Conservation (phyloP, 1,140 invertebrate genomes). For the Drosophila jambulina region DNA sequence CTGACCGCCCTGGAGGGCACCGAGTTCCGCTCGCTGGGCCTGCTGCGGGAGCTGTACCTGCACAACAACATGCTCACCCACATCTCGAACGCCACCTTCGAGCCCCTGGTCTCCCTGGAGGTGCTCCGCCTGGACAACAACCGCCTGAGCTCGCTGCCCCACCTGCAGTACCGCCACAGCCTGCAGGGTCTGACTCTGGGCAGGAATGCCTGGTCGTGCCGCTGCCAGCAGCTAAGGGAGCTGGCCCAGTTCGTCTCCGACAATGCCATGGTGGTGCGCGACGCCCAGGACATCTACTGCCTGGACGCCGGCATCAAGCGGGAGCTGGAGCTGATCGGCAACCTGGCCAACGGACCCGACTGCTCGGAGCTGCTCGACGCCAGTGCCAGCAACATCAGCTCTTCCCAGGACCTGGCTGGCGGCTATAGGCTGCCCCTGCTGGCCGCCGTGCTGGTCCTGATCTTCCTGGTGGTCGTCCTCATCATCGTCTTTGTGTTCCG, state of each 20-base stretch:
- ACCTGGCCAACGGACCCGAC: conserved; percentile 82
- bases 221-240: conserved; percentile 94
- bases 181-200: conserved; percentile 91
- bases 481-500: conserved; percentile 93
- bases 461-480: conserved; percentile 90
- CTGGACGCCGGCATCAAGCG: conserved; percentile 91
- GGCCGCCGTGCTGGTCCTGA: conserved; percentile 90
- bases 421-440: conserved; percentile 92
- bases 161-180: conserved; percentile 79
- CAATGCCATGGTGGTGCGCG: conserved; percentile 92
- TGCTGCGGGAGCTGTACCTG: conserved; percentile 93
- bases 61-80: conserved; percentile 92
- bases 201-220: conserved; percentile 95
- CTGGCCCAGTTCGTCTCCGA: conserved; percentile 93
- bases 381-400: conserved; percentile 92
- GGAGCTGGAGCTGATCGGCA: conserved; percentile 89
- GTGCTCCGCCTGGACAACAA: conserved; percentile 94
- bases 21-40: conserved; percentile 92
- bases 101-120: conserved; percentile 90
- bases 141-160: conserved; percentile 88
- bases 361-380: conserved; percentile 86
- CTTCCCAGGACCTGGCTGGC: conserved; percentile 88
- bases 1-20: conserved; percentile 91
- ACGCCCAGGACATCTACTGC: conserved; percentile 92
- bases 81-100: conserved; percentile 93